Evolutionary conservation across 2,113 vertebrate species (phyloP).

Genomic region (Nesospiza acunhae): DNA sequence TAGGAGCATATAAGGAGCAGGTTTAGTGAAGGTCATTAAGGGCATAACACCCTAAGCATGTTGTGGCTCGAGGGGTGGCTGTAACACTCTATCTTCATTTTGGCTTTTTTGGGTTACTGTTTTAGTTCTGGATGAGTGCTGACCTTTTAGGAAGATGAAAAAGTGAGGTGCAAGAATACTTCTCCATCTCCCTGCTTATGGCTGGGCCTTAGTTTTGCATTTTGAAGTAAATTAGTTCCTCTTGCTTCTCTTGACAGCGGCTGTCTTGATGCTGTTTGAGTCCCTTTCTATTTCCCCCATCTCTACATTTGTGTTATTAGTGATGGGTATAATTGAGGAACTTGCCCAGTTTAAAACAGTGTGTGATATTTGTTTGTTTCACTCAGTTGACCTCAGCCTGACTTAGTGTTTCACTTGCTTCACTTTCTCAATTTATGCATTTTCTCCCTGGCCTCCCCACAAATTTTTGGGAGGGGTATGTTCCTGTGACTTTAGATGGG

Average conservation of each 20-base stretch:
- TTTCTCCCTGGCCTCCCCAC: not conserved
- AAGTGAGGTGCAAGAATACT: not conserved
- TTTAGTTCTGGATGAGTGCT: not conserved
- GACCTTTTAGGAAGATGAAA: not conserved
- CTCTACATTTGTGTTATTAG: not conserved
- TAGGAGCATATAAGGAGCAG: not conserved
- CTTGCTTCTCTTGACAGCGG: not conserved
- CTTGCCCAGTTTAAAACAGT: not conserved
- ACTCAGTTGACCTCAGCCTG: not conserved
- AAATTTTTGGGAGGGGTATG: not conserved
- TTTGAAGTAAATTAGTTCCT: not conserved
- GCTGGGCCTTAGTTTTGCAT: not conserved
- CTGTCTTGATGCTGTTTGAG: not conserved
- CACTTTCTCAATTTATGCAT: not conserved
- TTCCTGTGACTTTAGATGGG: not conserved
- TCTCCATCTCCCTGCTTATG: not conserved
- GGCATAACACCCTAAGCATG: not conserved
- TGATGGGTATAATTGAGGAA: not conserved
- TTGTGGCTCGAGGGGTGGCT: accelerated
- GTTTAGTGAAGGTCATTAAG: not conserved
- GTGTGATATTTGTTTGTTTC: not conserved
- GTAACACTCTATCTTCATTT: not conserved
- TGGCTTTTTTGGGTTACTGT: not conserved
- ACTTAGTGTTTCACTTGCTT: not conserved
- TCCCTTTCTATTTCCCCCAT: not conserved